Percentiles rank a stretch among this genome's conserved stretches.
Conservation (phyloP, 1,140 invertebrate species). For the Belonocnema kinseyi region DNA sequence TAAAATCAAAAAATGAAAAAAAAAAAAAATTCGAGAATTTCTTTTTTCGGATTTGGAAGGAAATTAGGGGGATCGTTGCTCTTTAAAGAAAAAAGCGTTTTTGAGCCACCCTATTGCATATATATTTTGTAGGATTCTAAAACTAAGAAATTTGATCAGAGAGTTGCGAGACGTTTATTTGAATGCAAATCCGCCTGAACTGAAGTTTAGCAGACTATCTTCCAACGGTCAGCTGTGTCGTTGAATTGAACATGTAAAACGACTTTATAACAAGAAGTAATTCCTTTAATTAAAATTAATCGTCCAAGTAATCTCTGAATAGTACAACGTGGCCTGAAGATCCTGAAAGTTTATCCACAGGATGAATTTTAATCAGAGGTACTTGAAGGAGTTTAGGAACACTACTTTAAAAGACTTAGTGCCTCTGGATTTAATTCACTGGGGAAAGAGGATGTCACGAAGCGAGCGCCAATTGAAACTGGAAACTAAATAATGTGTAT, state of each 20-base stretch:
- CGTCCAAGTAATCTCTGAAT: conserved; percentile 29
- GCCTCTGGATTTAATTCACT: conserved; percentile 2
- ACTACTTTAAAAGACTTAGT: conserved; percentile 31
- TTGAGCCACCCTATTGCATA: too few relatives aligned
- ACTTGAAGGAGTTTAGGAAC: conserved; percentile 29
- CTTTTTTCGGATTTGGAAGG: too few relatives aligned
- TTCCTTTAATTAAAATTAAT: conserved; percentile 29
- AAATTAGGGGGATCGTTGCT: too few relatives aligned
- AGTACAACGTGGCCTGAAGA: neutral
- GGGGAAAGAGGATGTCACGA: conserved; percentile 2
- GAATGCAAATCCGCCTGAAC: too few relatives aligned
- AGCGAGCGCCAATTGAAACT: conserved; percentile 5
- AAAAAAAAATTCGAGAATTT: too few relatives aligned
- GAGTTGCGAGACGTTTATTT: too few relatives aligned
- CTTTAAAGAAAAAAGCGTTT: too few relatives aligned
- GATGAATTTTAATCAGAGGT: conserved; percentile 30
- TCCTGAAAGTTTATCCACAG: neutral
- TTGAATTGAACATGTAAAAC: conserved; percentile 18
- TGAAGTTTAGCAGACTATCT: neutral
- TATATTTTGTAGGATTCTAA: too few relatives aligned
- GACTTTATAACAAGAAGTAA: conserved; percentile 32
- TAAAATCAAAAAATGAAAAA: too few relatives aligned
- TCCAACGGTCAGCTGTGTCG: conserved; percentile 12
- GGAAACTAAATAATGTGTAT: neutral
- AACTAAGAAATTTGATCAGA: too few relatives aligned